Percentiles rank a stretch among this genome's conserved stretches.
These are phyloP conservation scores for Cantharis rustica DNA, from an alignment of 2,888 invertebrate genomes.

Conservation along the genomic window DNA sequence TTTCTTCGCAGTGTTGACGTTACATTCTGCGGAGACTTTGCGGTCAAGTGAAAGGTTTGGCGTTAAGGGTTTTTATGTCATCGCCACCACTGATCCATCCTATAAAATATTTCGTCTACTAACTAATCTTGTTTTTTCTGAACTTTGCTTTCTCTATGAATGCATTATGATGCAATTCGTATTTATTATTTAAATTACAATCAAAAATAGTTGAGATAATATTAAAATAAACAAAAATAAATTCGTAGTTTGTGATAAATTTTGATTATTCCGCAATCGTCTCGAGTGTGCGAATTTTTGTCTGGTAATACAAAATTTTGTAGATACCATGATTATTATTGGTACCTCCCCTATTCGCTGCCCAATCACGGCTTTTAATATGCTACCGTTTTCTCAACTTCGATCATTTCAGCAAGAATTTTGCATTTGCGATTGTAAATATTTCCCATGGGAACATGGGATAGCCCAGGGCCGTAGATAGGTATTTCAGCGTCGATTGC, in stretches of 20 bases:
- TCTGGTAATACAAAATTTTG: neutral
- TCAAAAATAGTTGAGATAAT: neutral
- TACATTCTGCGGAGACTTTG: too few species aligned
- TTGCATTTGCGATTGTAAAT: too few species aligned
- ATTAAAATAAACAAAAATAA: neutral
- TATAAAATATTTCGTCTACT: neutral
- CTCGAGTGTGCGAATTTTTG: neutral
- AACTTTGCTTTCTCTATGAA: neutral
- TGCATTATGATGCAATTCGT: neutral
- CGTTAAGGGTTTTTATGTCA: too few species aligned
- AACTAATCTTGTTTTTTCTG: neutral
- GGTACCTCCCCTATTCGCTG: too few species aligned
- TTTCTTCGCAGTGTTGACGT: too few species aligned
- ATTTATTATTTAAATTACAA: neutral
- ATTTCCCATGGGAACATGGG: too few species aligned
- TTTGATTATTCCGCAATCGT: neutral
- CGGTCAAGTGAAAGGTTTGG: too few species aligned
- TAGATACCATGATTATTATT: neutral
- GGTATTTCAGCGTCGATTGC: too few species aligned
- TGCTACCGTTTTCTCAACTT: too few species aligned
- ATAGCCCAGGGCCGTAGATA: too few species aligned
- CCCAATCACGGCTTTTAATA: too few species aligned
- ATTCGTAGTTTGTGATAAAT: neutral
- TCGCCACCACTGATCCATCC: neutral
- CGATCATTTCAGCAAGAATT: too few species aligned